Percentiles rank a stretch among this genome's conserved stretches.
Evolutionary conservation across 2,888 invertebrate species (phyloP).

Genomic region (Helleia helle): DNA sequence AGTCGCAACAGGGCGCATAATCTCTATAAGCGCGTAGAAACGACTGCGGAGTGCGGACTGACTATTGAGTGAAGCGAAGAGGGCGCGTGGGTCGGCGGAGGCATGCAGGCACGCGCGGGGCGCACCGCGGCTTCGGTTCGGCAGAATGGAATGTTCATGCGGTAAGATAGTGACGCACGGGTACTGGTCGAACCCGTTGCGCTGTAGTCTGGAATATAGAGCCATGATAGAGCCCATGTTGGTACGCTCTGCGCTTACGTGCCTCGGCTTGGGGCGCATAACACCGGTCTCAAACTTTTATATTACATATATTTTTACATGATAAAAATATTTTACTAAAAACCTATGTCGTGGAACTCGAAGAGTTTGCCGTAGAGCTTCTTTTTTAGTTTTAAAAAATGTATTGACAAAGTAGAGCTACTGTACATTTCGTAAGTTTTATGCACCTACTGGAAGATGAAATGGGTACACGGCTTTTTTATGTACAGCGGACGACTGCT

Average conservation of each 20-base stretch:
- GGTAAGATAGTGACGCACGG: constrained; percentile 38
- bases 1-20: constrained; percentile 39
- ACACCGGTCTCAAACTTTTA: not conserved
- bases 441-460: too few species aligned
- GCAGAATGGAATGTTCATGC: constrained; percentile 35
- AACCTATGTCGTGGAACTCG: too few species aligned
- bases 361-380: too few species aligned
- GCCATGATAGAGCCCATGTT: constrained; percentile 3
- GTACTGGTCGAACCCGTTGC: constrained; percentile 32
- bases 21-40: constrained; percentile 48
- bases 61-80: constrained; percentile 43
- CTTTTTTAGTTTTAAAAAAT: too few species aligned
- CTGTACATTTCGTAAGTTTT: too few species aligned
- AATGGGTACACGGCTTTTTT: too few species aligned
- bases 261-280: not conserved
- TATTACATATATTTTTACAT: too few species aligned
- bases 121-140: constrained; percentile 61
- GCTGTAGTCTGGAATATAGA: not conserved
- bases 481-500: too few species aligned
- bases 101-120: constrained; percentile 68
- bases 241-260: not conserved
- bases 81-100: constrained; percentile 84
- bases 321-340: too few species aligned
- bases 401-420: too few species aligned
- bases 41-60: too few species aligned